phyloP scores from a whole-genome alignment of 2,113 vertebrate genomes.

The Tympanuchus pallidicinctus region DNA sequence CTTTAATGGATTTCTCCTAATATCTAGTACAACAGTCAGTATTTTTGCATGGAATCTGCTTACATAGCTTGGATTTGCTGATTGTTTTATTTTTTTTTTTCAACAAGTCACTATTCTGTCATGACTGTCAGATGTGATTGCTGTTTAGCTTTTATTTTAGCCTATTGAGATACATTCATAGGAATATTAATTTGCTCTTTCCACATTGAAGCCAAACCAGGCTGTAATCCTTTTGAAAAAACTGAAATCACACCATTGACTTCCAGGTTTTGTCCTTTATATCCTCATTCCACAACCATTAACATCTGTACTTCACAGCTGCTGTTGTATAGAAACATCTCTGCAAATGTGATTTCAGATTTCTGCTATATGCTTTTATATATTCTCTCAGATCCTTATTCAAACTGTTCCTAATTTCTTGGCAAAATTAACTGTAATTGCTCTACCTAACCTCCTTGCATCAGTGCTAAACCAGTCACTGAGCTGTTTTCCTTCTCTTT shows the following conservation, averaged over 20 bases:
- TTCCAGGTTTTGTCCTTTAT: neutral
- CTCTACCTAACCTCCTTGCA: rapidly evolving
- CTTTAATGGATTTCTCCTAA: neutral
- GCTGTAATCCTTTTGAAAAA: neutral
- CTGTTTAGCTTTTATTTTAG: neutral
- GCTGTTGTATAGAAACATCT: neutral
- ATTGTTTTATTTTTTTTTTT: neutral
- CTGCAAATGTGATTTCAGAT: neutral
- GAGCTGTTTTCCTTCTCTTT: neutral
- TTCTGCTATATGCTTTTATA: neutral
- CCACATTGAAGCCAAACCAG: neutral
- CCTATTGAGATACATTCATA: neutral
- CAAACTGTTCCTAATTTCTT: neutral
- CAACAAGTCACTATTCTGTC: neutral
- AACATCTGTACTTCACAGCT: neutral
- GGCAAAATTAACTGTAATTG: too few species aligned
- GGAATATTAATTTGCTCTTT: neutral
- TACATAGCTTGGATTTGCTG: neutral
- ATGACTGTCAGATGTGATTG: neutral
- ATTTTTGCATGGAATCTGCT: neutral
- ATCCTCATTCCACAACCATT: neutral
- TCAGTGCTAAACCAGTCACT: neutral
- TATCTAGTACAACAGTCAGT: neutral
- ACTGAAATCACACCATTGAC: neutral
- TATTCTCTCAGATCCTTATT: neutral